Conservation (phyloP, 2,113 vertebrate genomes). For the Chaetops frenatus region DNA sequence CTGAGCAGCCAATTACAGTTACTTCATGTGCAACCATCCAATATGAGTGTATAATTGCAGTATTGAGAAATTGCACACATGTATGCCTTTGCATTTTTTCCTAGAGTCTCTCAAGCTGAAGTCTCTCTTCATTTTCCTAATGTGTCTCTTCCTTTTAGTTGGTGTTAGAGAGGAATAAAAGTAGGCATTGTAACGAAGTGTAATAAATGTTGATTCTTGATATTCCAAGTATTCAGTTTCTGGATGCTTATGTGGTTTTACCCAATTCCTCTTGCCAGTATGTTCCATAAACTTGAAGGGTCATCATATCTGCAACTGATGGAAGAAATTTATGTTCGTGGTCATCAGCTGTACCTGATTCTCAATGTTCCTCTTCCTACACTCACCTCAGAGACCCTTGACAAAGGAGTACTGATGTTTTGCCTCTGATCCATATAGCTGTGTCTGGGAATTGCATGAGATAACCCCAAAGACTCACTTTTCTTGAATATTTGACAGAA, state of each 20-base stretch:
- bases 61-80: background rate
- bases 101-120: background rate
- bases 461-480: background rate
- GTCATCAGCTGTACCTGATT: background rate
- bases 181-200: background rate
- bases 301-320: background rate
- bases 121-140: background rate
- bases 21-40: background rate
- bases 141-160: background rate
- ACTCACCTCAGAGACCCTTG: background rate
- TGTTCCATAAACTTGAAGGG: background rate
- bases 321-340: background rate
- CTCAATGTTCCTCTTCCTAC: background rate
- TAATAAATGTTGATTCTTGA: background rate
- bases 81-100: background rate
- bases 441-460: background rate
- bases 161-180: background rate
- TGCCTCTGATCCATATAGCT: background rate
- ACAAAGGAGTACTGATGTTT: background rate
- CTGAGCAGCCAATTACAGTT: background rate
- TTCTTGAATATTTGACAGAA: background rate
- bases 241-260: background rate
- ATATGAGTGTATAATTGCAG: background rate
- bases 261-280: background rate
- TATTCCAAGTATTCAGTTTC: background rate